Evolutionary conservation across 2,113 vertebrate species (phyloP), one percentile per base, ranked within the genome.

Genomic region (Pyxicephalus adspersus): DNA sequence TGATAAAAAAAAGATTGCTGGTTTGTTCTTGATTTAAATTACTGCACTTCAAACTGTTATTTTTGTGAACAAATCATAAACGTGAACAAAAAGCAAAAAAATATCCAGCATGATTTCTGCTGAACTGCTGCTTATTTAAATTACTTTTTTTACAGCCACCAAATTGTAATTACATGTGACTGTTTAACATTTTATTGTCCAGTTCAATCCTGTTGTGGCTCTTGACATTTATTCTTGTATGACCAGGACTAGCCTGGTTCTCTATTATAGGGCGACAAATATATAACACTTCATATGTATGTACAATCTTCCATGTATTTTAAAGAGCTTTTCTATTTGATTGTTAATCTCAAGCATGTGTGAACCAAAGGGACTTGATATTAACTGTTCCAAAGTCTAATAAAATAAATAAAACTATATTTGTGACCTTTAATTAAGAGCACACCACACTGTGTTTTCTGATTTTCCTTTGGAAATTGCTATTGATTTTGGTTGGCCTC

Each of bases 401-500:
- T 60, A 61, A 55, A 51, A 81, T 54, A 72, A 18, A 73, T 22
- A 64, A n/a, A 81, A 64, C 26, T n/a, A n/a, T 64, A 58, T 75
- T 17, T 55, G 15, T 66, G 63, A 57, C 61, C 71, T 75, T 38
- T 75, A 71, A 82, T 75, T 82, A 82, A 75, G 52, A 50, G 51
- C 28, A 55, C 63, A 54, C 45, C 68, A 51, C 57, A 50, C 50
- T 50, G 60, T 65, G 51, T 64, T 75, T 74, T 81, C 60, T 74
- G 60, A 74, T 74, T 65, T 31, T 65, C 51, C 31, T 75, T 75
- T 75, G 63, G 72, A 75, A 75, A 82, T 82, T 66, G 71, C 52
- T 82, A 82, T 82, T 82, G 80, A 82, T 82, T 82, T 66, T 74
- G 38, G 25, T 60, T 45, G 67, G 70, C 61, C 61, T 54, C 70